phyloP scores from a whole-genome alignment of 2,888 invertebrate species.

The Ochropacha duplaris region DNA sequence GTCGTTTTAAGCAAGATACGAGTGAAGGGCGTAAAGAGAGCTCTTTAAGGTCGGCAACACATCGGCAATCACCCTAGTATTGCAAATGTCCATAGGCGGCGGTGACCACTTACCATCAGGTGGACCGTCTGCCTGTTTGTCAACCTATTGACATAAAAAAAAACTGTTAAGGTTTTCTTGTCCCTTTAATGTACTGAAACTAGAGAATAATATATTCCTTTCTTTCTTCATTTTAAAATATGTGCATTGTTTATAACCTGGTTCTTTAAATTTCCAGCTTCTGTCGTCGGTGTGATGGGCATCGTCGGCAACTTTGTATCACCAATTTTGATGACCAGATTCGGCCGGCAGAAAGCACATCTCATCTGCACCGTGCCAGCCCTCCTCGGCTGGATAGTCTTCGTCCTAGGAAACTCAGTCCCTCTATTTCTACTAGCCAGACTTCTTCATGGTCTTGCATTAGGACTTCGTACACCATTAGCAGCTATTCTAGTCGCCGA shows the following conservation, averaged over 20 bases:
- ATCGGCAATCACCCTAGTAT: too few species aligned
- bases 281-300: constrained; percentile 73
- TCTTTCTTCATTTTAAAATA: background rate
- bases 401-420: constrained; percentile 68
- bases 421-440: constrained; percentile 68
- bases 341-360: constrained; percentile 83
- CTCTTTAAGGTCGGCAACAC: too few species aligned
- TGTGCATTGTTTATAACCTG: background rate
- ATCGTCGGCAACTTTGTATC: constrained; percentile 76
- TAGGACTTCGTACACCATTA: constrained; percentile 81
- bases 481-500: constrained; percentile 83
- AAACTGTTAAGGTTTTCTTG: too few species aligned
- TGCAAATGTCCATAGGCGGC: too few species aligned
- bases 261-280: constrained; percentile 54
- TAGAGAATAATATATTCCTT: too few species aligned
- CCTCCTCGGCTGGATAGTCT: constrained; percentile 75
- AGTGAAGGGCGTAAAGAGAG: too few species aligned
- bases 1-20: too few species aligned
- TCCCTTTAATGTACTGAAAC: too few species aligned
- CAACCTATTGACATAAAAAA: too few species aligned
- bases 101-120: too few species aligned
- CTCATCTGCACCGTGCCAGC: constrained; percentile 76
- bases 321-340: constrained; percentile 79
- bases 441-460: constrained; percentile 73
- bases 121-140: too few species aligned